A percentile compares a stretch with the other conserved stretches of the same genome.
Conservation (phyloP, 2,113 vertebrate genomes). For the Ophthalmolycus amberensis region DNA sequence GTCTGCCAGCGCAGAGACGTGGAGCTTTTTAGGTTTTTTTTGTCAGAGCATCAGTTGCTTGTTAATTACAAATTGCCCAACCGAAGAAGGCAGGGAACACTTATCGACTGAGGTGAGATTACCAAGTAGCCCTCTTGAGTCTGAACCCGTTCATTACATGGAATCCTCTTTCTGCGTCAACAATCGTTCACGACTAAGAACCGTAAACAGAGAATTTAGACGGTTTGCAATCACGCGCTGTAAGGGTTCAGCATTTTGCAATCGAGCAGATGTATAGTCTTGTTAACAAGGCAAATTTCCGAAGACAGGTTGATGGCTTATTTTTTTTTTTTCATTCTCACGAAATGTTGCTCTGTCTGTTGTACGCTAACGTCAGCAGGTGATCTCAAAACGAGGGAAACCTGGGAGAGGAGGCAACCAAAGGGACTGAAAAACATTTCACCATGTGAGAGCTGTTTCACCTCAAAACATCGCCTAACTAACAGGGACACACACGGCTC, state of each 20-base stretch:
- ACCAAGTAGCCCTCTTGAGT: constrained; percentile 38
- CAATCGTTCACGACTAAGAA: constrained; percentile 71
- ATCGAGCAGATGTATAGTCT: constrained; percentile 27
- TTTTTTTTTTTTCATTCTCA: constrained; percentile 27
- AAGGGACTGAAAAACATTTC: not conserved
- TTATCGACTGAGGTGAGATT: constrained; percentile 69
- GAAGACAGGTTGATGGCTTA: not conserved
- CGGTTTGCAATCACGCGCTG: constrained; percentile 57
- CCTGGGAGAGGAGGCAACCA: not conserved
- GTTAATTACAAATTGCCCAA: constrained; percentile 74
- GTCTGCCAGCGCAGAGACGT: constrained; percentile 11
- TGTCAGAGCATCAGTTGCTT: constrained; percentile 31
- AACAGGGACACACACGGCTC: not conserved
- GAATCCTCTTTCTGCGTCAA: constrained; percentile 66
- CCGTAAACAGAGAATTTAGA: constrained; percentile 67
- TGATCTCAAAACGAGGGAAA: constrained; percentile 12
- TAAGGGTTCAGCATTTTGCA: constrained; percentile 45
- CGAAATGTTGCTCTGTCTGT: not conserved
- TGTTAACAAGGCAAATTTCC: constrained; percentile 44
- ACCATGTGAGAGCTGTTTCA: not conserved
- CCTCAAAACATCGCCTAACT: not conserved
- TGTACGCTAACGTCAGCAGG: not conserved
- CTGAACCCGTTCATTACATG: constrained; percentile 65
- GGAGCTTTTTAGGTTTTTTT: not conserved
- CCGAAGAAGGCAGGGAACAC: constrained; percentile 53